Percentiles rank a stretch among this genome's conserved stretches.
Conservation (phyloP, 2,113 vertebrate genomes). For the Esox niger region DNA sequence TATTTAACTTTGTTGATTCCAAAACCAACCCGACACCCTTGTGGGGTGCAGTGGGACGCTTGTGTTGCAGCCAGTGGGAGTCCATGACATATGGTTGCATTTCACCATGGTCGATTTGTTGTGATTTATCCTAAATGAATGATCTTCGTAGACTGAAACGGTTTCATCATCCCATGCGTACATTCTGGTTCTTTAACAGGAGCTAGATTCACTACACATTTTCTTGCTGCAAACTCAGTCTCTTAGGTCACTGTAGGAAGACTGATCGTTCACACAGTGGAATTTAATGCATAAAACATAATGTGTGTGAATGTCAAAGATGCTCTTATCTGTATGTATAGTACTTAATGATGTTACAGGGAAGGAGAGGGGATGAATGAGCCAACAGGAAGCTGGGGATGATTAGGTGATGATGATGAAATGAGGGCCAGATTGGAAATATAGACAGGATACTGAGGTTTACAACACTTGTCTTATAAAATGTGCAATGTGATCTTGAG, state of each 20-base stretch:
- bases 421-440: too few relatives aligned
- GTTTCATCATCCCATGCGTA: not conserved
- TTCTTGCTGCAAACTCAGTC: not conserved
- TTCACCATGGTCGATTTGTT: not conserved
- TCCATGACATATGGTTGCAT: not conserved
- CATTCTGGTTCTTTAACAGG: too few relatives aligned
- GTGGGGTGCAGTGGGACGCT: not conserved
- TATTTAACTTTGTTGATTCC: constrained; percentile 16
- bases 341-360: constrained; percentile 30
- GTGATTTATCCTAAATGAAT: too few relatives aligned
- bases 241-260: not conserved
- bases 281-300: not conserved
- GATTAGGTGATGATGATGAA: too few relatives aligned
- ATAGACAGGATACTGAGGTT: too few relatives aligned
- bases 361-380: not conserved
- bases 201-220: not conserved
- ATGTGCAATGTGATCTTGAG: too few relatives aligned
- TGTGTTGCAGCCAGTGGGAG: not conserved
- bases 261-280: not conserved
- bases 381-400: too few relatives aligned
- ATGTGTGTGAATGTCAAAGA: not conserved
- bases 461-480: too few relatives aligned
- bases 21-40: not conserved
- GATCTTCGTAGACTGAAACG: not conserved
- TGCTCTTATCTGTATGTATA: too few relatives aligned